These are phyloP conservation scores for Sebastes fasciatus DNA, from an alignment of 2,113 vertebrate genomes.

Conservation along the genomic window DNA sequence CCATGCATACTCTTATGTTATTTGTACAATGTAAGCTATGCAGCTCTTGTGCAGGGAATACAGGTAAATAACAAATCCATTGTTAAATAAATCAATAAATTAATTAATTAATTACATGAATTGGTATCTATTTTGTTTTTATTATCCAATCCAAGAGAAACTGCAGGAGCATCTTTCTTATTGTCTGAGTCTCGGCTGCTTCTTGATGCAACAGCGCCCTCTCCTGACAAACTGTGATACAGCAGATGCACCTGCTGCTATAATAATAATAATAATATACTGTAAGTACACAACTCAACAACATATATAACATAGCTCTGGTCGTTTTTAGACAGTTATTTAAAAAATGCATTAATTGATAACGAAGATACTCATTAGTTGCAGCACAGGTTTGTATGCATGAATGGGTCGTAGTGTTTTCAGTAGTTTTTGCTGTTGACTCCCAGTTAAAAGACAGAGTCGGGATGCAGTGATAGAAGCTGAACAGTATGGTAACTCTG, in stretches of 20 bases:
- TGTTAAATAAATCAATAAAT: background rate
- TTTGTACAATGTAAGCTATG: background rate
- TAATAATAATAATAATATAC: too few relatives aligned
- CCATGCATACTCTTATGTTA: background rate
- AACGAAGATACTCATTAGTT: background rate
- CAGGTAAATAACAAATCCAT: background rate
- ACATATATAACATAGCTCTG: too few relatives aligned
- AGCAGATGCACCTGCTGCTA: conserved; percentile 3
- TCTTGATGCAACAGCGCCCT: conserved; percentile 37
- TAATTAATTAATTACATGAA: background rate
- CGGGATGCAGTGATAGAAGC: background rate
- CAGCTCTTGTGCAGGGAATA: background rate
- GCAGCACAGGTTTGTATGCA: background rate
- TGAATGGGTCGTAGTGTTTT: background rate
- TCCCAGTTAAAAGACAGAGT: background rate
- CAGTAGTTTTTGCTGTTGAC: too few relatives aligned
- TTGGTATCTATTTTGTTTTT: background rate
- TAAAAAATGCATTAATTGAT: background rate
- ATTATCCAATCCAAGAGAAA: background rate
- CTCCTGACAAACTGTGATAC: conserved; percentile 23
- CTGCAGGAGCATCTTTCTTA: background rate
- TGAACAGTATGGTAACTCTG: background rate
- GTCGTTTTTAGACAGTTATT: background rate
- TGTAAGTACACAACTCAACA: too few relatives aligned
- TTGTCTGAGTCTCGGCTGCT: background rate